These are phyloP conservation scores for Tauraco hartlaubi DNA, from an alignment of 2,797 vertebrate genomes.

Conservation along the genomic window DNA sequence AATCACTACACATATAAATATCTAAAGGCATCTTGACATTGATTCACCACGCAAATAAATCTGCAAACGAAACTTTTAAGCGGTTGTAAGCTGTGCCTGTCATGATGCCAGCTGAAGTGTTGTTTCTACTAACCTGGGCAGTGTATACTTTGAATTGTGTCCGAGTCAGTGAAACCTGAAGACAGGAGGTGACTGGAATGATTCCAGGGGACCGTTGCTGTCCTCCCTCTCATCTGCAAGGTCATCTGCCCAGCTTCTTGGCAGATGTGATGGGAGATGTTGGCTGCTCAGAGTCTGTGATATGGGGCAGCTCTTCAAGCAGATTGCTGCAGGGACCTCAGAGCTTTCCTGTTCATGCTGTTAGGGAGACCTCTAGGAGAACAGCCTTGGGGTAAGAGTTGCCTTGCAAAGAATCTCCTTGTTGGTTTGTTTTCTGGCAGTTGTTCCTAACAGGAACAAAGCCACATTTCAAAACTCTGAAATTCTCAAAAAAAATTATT, in stretches of 20 bases:
- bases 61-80: slow-evolving; percentile 5
- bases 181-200: not conserved
- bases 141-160: not conserved
- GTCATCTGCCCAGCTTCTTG: not conserved
- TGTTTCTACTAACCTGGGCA: not conserved
- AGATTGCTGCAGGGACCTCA: not conserved
- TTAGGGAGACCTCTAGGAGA: not conserved
- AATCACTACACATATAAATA: not conserved
- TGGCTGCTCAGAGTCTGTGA: not conserved
- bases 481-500: not conserved
- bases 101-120: not conserved
- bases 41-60: slow-evolving; percentile 23
- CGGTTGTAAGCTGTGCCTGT: not conserved
- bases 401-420: not conserved
- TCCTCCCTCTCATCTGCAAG: not conserved
- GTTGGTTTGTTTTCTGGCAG: not conserved
- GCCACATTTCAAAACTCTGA: not conserved
- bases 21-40: not conserved
- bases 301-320: not conserved
- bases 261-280: not conserved
- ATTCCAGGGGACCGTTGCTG: not conserved
- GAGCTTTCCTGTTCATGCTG: not conserved
- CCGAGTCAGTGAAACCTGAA: not conserved
- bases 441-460: not conserved
- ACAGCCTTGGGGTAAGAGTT: not conserved